phyloP scores from a whole-genome alignment of 2,888 invertebrate species.

The Nematopogon swammerdamellus region DNA sequence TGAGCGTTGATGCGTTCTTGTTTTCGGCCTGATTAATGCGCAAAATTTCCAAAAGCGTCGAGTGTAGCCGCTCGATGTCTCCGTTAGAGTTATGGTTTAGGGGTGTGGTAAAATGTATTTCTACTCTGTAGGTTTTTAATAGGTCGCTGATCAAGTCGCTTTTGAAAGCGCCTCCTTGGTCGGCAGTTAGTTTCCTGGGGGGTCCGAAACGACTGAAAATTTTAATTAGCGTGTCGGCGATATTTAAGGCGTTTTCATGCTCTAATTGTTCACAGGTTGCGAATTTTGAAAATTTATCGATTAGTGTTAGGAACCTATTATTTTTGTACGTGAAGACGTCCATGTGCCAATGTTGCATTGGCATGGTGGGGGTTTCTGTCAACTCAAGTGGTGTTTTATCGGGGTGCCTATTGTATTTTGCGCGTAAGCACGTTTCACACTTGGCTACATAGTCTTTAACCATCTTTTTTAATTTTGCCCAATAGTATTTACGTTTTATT shows the following conservation, averaged over 20 bases:
- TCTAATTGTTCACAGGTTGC: neutral
- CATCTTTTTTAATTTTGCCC: neutral
- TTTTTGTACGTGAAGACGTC: neutral
- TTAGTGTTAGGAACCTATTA: neutral
- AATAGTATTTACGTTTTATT: constrained; percentile 2
- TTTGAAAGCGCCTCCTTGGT: neutral
- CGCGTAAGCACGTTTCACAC: neutral
- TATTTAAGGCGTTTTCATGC: neutral
- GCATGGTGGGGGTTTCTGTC: neutral
- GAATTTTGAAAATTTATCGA: constrained; percentile 3
- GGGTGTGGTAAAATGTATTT: neutral
- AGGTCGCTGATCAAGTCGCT: neutral
- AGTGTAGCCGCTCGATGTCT: neutral
- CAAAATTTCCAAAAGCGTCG: neutral
- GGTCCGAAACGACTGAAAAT: neutral
- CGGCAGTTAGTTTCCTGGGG: neutral
- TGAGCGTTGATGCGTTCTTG: neutral
- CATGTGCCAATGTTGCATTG: neutral
- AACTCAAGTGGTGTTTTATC: neutral
- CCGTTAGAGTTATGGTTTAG: neutral
- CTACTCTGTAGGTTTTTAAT: neutral
- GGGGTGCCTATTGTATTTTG: constrained; percentile 1
- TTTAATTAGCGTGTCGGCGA: neutral
- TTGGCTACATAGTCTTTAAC: neutral
- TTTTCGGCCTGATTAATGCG: no score